Percentiles rank a stretch among this genome's conserved stretches.
These are phyloP conservation scores for Drosophila paramelanica DNA, from an alignment of 2,888 invertebrate genomes.

Conservation along the genomic window DNA sequence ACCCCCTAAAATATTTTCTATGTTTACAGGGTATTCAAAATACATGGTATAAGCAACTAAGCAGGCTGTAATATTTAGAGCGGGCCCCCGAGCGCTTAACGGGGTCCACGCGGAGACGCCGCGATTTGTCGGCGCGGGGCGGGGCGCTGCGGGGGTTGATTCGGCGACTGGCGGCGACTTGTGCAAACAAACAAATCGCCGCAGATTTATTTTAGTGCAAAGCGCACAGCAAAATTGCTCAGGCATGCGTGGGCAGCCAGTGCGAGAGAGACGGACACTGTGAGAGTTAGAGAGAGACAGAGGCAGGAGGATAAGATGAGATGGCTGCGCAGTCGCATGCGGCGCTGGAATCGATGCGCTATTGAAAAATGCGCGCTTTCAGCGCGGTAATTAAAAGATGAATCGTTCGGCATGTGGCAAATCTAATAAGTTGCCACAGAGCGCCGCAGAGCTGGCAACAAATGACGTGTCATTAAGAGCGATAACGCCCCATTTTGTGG, in stretches of 20 bases:
- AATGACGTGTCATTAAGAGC: constrained; percentile 82
- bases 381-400: constrained; percentile 84
- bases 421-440: constrained; percentile 60
- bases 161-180: constrained; percentile 65
- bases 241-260: constrained; percentile 66
- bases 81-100: constrained; percentile 55
- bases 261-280: constrained; percentile 8
- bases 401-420: constrained; percentile 77
- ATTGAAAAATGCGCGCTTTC: constrained; percentile 83
- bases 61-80: constrained; percentile 67
- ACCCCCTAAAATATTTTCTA: no score
- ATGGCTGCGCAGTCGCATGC: constrained; percentile 36
- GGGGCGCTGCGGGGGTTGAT: background rate
- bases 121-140: background rate
- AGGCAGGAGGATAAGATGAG: background rate
- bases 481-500: constrained; percentile 81
- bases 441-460: constrained; percentile 52
- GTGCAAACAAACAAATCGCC: constrained; percentile 80
- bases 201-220: constrained; percentile 79
- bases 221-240: constrained; percentile 60
- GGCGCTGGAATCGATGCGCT: constrained; percentile 50
- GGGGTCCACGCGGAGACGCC: constrained; percentile 35
- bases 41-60: constrained; percentile 42
- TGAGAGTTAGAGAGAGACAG: background rate
- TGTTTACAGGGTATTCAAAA: constrained; percentile 18